A percentile compares a stretch with the other conserved stretches of the same genome.
Evolutionary conservation across 2,888 invertebrate genomes (phyloP).

Genomic region (Helleia helle): DNA sequence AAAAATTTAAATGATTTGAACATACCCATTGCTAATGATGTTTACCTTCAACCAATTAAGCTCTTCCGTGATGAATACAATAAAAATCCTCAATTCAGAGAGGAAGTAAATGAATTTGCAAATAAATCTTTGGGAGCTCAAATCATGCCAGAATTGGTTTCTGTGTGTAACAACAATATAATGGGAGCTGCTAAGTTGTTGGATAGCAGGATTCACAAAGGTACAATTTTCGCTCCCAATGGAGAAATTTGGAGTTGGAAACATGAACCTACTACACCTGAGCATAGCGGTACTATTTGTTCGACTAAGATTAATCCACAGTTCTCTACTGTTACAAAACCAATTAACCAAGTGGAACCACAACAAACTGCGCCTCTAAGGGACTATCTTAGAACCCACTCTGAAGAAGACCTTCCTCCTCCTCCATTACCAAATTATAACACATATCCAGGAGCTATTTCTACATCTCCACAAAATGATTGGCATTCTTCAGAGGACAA

Average conservation of each 20-base stretch:
- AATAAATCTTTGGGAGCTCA: slow-evolving; percentile 61
- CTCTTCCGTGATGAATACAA: slow-evolving; percentile 70
- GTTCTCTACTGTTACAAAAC: slow-evolving; percentile 57
- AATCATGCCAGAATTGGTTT: slow-evolving; percentile 57
- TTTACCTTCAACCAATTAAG: slow-evolving; percentile 70
- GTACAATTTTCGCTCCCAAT: slow-evolving; percentile 66
- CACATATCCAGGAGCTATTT: slow-evolving; percentile 52
- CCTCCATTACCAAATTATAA: slow-evolving; percentile 62
- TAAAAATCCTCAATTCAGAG: slow-evolving; percentile 67
- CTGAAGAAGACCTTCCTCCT: slow-evolving; percentile 54
- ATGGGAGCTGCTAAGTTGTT: slow-evolving; percentile 52
- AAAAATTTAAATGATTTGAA: slow-evolving; percentile 68
- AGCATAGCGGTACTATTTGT: slow-evolving; percentile 58
- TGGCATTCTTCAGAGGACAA: slow-evolving; percentile 37
- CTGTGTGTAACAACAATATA: slow-evolving; percentile 54
- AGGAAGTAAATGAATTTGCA: slow-evolving; percentile 68
- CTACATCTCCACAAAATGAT: slow-evolving; percentile 29
- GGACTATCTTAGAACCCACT: slow-evolving; percentile 50
- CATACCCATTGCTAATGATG: slow-evolving; percentile 65
- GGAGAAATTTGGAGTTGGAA: slow-evolving; percentile 72
- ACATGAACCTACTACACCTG: slow-evolving; percentile 62
- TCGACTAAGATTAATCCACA: slow-evolving; percentile 65
- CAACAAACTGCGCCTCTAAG: slow-evolving; percentile 59
- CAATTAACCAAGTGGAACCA: slow-evolving; percentile 57
- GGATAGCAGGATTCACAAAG: slow-evolving; percentile 60